Percentiles rank a stretch among this genome's conserved stretches.
These are phyloP conservation scores for Apodemus agrarius DNA, from an alignment of 2,797 vertebrate species.

Conservation along the genomic window DNA sequence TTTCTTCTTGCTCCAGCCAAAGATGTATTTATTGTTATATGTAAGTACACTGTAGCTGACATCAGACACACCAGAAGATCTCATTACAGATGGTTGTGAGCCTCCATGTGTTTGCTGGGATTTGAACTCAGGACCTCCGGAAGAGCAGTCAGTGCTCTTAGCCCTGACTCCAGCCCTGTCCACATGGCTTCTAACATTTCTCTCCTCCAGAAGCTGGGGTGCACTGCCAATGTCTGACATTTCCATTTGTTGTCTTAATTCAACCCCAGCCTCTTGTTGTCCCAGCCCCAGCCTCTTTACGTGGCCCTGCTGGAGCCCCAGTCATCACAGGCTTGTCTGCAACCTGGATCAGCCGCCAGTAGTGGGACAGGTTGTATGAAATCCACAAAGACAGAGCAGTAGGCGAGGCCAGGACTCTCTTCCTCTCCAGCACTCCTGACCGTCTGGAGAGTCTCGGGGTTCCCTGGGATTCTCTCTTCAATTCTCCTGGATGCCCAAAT, in stretches of 20 bases:
- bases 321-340: neutral
- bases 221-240: neutral
- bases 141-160: no score
- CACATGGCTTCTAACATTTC: conserved; percentile 26
- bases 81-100: no score
- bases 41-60: no score
- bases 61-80: no score
- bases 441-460: no score
- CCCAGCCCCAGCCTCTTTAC: neutral
- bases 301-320: fast-evolving
- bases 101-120: no score
- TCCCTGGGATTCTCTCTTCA: neutral
- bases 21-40: no score
- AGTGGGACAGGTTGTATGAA: neutral
- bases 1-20: no score
- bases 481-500: neutral
- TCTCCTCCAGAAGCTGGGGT: neutral
- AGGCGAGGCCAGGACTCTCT: neutral
- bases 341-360: conserved; percentile 23
- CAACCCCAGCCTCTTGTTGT: neutral
- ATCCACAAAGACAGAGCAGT: neutral
- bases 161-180: neutral
- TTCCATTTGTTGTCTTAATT: conserved; percentile 28
- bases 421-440: neutral
- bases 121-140: no score